These are phyloP conservation scores for Pangasius mekongensis DNA, from an alignment of 2,797 vertebrate genomes.

Conservation along the genomic window DNA sequence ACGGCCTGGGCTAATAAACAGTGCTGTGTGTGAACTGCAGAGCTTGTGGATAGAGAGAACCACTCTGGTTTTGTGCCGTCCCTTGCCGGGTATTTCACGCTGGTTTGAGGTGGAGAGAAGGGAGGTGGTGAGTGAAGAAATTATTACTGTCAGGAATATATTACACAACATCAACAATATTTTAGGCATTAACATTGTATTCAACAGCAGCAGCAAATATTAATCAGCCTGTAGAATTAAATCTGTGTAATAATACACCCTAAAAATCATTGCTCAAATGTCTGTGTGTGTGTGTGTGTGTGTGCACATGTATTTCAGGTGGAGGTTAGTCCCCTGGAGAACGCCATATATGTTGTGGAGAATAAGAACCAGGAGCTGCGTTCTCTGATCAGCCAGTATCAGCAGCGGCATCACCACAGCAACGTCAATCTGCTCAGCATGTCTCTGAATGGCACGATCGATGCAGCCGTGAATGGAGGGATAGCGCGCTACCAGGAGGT, in stretches of 20 bases:
- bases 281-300: background rate
- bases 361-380: conserved; percentile 98
- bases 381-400: conserved; percentile 96
- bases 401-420: conserved; percentile 94
- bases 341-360: conserved; percentile 96
- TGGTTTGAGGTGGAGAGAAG: conserved; percentile 98
- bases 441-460: conserved; percentile 98
- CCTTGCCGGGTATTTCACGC: conserved; percentile 94
- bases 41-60: conserved; percentile 98
- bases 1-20: background rate
- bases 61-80: conserved; percentile 92
- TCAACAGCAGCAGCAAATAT: background rate
- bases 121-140: conserved; percentile 86
- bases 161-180: background rate
- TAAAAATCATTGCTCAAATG: background rate
- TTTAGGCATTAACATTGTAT: background rate
- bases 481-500: conserved; percentile 98
- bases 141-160: background rate
- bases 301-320: conserved; percentile 71
- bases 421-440: conserved; percentile 99
- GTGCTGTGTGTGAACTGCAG: conserved; percentile 65
- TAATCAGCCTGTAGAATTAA: background rate
- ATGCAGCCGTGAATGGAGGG: conserved; percentile 96
- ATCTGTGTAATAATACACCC: background rate
- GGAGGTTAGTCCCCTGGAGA: conserved; percentile 97